Evolutionary conservation across 2,888 invertebrate genomes (phyloP).

Genomic region (Hoplodrina blanda): DNA sequence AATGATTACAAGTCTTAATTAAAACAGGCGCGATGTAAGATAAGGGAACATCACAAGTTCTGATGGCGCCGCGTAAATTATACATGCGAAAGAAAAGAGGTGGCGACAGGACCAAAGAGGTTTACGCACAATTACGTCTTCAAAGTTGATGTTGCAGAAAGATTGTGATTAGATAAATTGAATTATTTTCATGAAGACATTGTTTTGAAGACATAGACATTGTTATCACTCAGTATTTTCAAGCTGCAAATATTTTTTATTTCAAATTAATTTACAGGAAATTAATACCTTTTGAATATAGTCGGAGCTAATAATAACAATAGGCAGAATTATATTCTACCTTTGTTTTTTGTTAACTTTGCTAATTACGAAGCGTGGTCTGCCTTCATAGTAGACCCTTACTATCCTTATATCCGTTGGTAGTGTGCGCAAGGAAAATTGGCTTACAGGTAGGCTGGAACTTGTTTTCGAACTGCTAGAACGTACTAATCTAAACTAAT

Average conservation of each 20-base stretch:
- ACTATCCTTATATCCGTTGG: neutral
- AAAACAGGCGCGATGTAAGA: constrained; percentile 44
- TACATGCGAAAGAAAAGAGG: constrained; percentile 33
- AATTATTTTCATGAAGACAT: constrained; percentile 1
- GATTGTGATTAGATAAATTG: constrained; percentile 12
- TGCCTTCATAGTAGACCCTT: neutral
- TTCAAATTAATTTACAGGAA: too few relatives aligned
- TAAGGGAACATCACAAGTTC: constrained; percentile 33
- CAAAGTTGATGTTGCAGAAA: constrained; percentile 18
- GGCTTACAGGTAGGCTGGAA: neutral
- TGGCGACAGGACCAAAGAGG: neutral
- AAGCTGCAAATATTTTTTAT: neutral
- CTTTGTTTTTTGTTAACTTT: constrained; percentile 2
- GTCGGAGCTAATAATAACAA: neutral
- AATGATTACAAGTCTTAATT: constrained; percentile 52
- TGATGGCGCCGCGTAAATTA: constrained; percentile 23
- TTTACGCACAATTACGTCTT: constrained; percentile 22
- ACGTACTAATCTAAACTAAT: too few relatives aligned
- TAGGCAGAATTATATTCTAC: neutral
- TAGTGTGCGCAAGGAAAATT: neutral
- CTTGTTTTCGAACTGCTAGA: neutral
- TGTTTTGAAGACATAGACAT: neutral
- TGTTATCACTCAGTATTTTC: neutral
- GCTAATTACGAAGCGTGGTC: constrained; percentile 6
- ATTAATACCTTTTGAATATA: too few relatives aligned